Percentiles rank a stretch among this genome's conserved stretches.
phyloP scores from a whole-genome alignment of 64 coral and sea anemone species.

The Montipora cactus region DNA sequence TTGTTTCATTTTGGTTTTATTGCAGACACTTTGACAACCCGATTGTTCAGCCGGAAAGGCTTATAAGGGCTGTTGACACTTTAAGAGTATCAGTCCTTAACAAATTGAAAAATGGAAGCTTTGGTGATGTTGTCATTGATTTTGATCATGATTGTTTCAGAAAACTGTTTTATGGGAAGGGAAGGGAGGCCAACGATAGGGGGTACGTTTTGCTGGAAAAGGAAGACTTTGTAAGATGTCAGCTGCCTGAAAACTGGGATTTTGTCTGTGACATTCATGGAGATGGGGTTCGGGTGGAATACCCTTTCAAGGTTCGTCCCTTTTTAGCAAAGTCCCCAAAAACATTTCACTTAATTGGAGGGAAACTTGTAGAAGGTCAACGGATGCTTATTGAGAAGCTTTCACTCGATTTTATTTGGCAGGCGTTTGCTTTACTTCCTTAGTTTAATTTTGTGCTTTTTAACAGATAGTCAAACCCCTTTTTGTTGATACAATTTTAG shows the following conservation, averaged over 20 bases:
- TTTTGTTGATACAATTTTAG: too few species aligned
- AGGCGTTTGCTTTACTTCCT: neutral
- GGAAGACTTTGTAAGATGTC: constrained; percentile 25
- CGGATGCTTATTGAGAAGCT: constrained; percentile 46
- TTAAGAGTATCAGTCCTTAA: neutral
- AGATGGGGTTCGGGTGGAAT: constrained; percentile 16
- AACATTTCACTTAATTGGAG: neutral
- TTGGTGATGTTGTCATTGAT: constrained; percentile 16
- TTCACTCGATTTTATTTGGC: constrained; percentile 22
- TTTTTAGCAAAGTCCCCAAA: neutral
- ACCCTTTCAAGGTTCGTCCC: constrained; percentile 30
- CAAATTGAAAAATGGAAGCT: neutral
- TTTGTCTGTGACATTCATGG: constrained; percentile 23
- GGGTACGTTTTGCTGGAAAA: constrained; percentile 30
- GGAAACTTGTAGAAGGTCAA: neutral
- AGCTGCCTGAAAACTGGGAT: constrained; percentile 36
- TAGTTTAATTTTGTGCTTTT: too few species aligned
- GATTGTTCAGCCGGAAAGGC: constrained; percentile 1
- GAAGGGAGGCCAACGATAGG: constrained; percentile 35
- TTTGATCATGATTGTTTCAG: constrained; percentile 64
- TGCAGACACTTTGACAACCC: constrained; percentile 3
- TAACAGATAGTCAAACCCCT: too few species aligned
- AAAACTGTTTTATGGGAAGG: constrained; percentile 57
- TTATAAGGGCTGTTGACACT: neutral
- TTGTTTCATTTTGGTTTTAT: neutral